These are phyloP conservation scores for Geophilus truncorum DNA, from an alignment of 2,888 invertebrate species.

Conservation along the genomic window DNA sequence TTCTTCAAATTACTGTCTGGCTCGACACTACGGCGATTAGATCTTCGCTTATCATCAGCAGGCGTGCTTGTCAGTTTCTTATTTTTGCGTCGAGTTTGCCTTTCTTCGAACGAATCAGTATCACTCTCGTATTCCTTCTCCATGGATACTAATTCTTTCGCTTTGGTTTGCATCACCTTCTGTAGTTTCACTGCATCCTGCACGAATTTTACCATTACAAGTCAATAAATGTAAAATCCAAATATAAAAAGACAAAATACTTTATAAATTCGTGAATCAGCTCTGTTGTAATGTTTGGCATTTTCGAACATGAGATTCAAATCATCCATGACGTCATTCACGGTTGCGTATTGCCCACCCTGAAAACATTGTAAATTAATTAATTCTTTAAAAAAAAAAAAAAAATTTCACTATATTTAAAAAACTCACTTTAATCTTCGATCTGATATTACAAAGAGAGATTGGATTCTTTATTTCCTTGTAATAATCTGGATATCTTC, in stretches of 20 bases:
- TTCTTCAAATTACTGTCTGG: slow-evolving; percentile 55
- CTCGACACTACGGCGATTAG: slow-evolving; percentile 32
- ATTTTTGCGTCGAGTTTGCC: slow-evolving; percentile 34
- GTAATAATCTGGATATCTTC: slow-evolving; percentile 95
- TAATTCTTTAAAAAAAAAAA: neutral
- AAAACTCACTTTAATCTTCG: slow-evolving; percentile 50
- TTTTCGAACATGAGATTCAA: slow-evolving; percentile 96
- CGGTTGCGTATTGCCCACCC: slow-evolving; percentile 72
- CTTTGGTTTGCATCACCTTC: slow-evolving; percentile 74
- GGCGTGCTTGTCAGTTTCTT: slow-evolving; percentile 33
- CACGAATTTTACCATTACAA: neutral
- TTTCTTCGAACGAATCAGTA: slow-evolving; percentile 44
- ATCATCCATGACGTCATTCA: slow-evolving; percentile 86
- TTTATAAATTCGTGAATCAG: slow-evolving; percentile 73
- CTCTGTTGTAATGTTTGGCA: slow-evolving; percentile 81
- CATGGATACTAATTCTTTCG: slow-evolving; percentile 65
- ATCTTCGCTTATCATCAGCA: slow-evolving; percentile 40
- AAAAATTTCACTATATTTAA: slow-evolving; percentile 32
- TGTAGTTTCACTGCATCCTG: slow-evolving; percentile 77
- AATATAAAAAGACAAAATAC: slow-evolving; percentile 49
- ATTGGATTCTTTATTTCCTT: slow-evolving; percentile 94
- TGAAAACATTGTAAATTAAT: too few relatives aligned
- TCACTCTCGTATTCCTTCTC: slow-evolving; percentile 54
- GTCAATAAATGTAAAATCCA: neutral
- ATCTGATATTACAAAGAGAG: slow-evolving; percentile 79